Conservation (phyloP, 1,140 invertebrate genomes). For the Ceratosolen fusciceps region DNA sequence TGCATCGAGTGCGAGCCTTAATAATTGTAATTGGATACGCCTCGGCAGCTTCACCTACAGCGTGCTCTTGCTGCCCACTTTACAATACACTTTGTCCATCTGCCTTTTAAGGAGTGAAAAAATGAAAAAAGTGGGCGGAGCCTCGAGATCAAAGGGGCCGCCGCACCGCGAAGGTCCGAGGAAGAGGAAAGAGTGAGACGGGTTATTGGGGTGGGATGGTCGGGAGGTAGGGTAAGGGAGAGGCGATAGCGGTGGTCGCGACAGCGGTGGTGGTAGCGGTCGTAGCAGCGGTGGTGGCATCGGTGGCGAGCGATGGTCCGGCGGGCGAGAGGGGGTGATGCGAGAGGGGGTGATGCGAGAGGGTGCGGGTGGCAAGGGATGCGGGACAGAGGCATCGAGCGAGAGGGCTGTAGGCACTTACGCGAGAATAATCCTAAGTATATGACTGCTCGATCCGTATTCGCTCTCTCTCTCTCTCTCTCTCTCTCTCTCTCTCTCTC, state of each 20-base stretch:
- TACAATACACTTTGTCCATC: constrained; percentile 74
- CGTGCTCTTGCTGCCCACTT: constrained; percentile 70
- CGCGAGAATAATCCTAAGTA: constrained; percentile 9
- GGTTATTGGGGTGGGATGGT: too few species aligned
- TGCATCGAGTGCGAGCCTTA: constrained; percentile 63
- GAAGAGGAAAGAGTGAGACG: constrained; percentile 3
- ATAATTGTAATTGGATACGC: constrained; percentile 73
- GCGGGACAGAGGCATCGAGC: constrained; percentile 43
- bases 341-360: too few species aligned
- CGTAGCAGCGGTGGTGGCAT: too few species aligned
- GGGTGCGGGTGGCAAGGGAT: constrained; percentile 3
- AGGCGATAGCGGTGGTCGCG: too few species aligned
- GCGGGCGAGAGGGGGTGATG: too few species aligned
- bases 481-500: not conserved
- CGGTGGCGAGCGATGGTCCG: too few species aligned
- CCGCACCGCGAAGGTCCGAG: constrained; percentile 58
- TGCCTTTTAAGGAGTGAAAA: constrained; percentile 73
- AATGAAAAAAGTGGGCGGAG: constrained; percentile 72
- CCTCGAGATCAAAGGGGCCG: constrained; percentile 70
- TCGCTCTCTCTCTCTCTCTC: not conserved
- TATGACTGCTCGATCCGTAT: not conserved
- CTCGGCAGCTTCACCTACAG: constrained; percentile 72
- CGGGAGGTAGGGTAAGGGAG: too few species aligned
- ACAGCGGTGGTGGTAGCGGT: too few species aligned
- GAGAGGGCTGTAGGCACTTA: too few species aligned